These are phyloP conservation scores for Cebidichthys violaceus DNA, from an alignment of 2,113 vertebrate genomes.

Conservation along the genomic window DNA sequence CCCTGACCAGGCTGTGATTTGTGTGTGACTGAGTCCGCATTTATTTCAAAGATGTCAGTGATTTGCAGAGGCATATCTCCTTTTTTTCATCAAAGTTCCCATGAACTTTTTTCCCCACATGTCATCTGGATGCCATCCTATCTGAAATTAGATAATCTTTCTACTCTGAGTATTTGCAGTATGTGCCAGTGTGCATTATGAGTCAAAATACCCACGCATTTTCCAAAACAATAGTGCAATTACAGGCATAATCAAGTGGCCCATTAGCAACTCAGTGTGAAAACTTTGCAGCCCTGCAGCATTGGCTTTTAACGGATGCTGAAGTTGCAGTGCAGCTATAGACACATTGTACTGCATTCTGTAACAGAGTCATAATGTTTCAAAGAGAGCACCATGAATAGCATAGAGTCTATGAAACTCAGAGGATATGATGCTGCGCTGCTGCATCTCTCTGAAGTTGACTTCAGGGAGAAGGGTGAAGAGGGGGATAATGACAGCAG, in stretches of 20 bases:
- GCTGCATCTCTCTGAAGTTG: conserved; percentile 29
- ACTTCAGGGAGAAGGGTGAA: conserved; percentile 21
- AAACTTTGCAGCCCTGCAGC: conserved; percentile 25
- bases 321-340: neutral
- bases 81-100: conserved; percentile 58
- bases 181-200: conserved; percentile 7
- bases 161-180: conserved; percentile 7
- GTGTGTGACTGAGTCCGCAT: conserved; percentile 17
- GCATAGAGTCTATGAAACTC: neutral
- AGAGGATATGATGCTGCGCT: conserved; percentile 19
- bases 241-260: conserved; percentile 31
- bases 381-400: conserved; percentile 36
- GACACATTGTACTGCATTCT: neutral
- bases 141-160: conserved; percentile 55
- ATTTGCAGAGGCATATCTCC: conserved; percentile 40
- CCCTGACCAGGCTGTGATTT: conserved; percentile 34
- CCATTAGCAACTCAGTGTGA: conserved; percentile 50
- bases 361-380: conserved; percentile 17
- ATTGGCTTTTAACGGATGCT: neutral
- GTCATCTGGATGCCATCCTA: conserved; percentile 59
- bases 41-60: conserved; percentile 29
- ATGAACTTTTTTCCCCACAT: conserved; percentile 31
- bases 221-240: conserved; percentile 13
- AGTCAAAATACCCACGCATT: conserved; percentile 18
- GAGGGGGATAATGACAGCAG: conserved; percentile 17